These are phyloP conservation scores for Eublepharis macularius DNA, from an alignment of 2,113 vertebrate genomes.

Conservation along the genomic window DNA sequence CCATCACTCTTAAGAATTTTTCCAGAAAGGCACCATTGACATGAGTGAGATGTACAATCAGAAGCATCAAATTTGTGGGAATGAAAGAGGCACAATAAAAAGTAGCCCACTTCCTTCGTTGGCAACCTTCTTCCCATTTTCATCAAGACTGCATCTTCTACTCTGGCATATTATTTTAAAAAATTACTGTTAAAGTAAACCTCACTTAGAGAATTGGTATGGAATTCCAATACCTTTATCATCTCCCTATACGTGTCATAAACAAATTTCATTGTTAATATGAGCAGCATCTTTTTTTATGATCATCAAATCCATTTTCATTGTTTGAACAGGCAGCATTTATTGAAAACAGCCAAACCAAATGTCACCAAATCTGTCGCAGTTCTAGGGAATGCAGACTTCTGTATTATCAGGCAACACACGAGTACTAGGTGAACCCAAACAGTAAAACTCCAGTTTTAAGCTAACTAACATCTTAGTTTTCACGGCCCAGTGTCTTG, in stretches of 20 bases:
- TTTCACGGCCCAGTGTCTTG: not conserved
- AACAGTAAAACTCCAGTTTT: not conserved
- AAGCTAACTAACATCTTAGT: not conserved
- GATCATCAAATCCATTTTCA: not conserved
- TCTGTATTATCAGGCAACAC: not conserved
- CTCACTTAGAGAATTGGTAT: not conserved
- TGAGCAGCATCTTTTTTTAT: not conserved
- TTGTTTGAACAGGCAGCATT: accelerated
- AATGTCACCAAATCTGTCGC: not conserved
- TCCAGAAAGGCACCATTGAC: slow-evolving; percentile 21
- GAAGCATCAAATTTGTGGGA: accelerated
- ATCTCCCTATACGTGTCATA: not conserved
- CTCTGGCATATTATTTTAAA: not conserved
- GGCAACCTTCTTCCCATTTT: not conserved
- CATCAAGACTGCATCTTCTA: accelerated
- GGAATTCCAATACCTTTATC: not conserved
- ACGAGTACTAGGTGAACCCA: not conserved
- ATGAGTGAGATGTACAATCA: not conserved
- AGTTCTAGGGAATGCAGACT: not conserved
- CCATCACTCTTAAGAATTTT: slow-evolving; percentile 5
- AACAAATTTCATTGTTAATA: not conserved
- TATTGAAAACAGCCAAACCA: not conserved
- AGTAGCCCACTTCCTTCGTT: not conserved
- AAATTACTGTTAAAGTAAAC: not conserved
- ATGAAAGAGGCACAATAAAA: not conserved